These are phyloP conservation scores for Scyliorhinus canicula DNA, from an alignment of 2,797 vertebrate species.

Conservation along the genomic window DNA sequence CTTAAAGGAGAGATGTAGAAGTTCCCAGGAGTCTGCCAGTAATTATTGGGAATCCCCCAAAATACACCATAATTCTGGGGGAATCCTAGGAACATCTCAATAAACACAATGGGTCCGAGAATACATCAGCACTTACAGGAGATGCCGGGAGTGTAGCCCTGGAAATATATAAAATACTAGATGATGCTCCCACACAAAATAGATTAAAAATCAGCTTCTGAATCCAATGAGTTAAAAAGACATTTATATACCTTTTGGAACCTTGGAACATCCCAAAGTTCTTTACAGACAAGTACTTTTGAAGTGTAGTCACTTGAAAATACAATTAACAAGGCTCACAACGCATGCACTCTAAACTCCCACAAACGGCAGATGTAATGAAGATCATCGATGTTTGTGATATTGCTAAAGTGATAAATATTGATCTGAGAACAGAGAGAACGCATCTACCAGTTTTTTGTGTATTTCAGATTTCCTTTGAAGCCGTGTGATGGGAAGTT, in stretches of 20 bases:
- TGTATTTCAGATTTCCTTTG: too few species aligned
- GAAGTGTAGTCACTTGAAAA: not conserved
- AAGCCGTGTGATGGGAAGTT: not conserved
- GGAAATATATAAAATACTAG: not conserved
- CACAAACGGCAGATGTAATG: not conserved
- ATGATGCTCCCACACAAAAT: not conserved
- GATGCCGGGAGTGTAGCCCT: not conserved
- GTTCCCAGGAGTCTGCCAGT: not conserved
- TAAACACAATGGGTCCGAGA: not conserved
- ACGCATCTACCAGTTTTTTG: too few species aligned
- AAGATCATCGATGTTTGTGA: not conserved
- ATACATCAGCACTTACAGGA: not conserved
- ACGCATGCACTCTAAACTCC: not conserved
- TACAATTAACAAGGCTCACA: not conserved
- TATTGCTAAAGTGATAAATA: not conserved
- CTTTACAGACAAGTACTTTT: not conserved
- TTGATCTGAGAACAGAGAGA: too few species aligned
- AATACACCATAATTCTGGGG: not conserved
- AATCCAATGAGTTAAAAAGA: not conserved
- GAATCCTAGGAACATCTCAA: not conserved
- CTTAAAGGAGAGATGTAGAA: not conserved
- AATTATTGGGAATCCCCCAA: not conserved
- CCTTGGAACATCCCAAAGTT: not conserved
- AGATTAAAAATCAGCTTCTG: not conserved
- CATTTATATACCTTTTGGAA: not conserved